Evolutionary conservation across 1,140 invertebrate genomes (phyloP).

Genomic region (Gonatopus flavifemur): DNA sequence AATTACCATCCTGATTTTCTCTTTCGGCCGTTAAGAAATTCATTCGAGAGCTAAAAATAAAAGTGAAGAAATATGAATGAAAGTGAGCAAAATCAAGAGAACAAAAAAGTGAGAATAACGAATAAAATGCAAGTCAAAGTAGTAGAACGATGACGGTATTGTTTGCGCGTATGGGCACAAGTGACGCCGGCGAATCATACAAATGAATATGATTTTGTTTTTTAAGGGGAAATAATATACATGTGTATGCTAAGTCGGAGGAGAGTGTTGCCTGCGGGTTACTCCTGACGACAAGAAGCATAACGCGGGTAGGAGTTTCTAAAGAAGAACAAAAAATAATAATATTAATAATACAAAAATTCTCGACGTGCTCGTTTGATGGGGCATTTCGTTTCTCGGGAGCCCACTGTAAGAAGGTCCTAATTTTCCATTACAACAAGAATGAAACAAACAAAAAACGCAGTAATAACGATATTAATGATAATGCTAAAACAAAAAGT

Average conservation of each 20-base stretch:
- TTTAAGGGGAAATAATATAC: too few species aligned
- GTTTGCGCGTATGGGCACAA: conserved; percentile 9
- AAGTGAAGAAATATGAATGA: conserved; percentile 6
- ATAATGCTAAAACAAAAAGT: background rate
- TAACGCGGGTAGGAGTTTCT: conserved; percentile 61
- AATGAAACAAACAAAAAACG: conserved; percentile 35
- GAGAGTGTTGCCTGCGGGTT: conserved; percentile 50
- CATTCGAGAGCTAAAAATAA: conserved; percentile 17
- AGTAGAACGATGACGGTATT: conserved; percentile 14
- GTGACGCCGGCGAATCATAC: too few species aligned
- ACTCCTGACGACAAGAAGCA: conserved; percentile 57
- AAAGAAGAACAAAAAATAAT: conserved; percentile 21
- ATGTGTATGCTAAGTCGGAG: too few species aligned
- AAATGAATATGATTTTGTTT: too few species aligned
- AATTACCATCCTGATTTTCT: conserved; percentile 58
- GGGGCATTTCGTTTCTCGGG: conserved; percentile 29
- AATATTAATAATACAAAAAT: conserved; percentile 27
- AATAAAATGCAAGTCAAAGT: conserved; percentile 1
- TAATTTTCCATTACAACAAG: conserved; percentile 35
- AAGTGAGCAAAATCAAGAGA: background rate
- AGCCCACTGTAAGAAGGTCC: too few species aligned
- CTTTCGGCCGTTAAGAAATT: conserved; percentile 45
- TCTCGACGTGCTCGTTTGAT: conserved; percentile 36
- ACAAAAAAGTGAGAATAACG: background rate
- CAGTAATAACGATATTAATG: conserved; percentile 30